A percentile compares a stretch with the other conserved stretches of the same genome.
Conservation (phyloP, 30 jellyfish, hydroid and myxozoan species). For the Morbakka virulenta region DNA sequence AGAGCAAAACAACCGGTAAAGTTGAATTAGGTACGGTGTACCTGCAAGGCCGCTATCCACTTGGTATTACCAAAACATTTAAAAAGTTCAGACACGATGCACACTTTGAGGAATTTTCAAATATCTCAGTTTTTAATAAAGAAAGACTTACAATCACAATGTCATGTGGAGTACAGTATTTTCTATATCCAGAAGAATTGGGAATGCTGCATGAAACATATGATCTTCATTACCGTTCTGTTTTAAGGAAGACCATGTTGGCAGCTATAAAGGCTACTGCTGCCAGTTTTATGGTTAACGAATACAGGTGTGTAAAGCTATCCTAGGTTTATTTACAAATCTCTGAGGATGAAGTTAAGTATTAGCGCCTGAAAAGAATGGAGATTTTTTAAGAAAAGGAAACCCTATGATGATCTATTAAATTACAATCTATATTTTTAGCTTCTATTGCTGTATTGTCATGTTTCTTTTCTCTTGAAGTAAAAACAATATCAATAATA, state of each 20-base stretch:
- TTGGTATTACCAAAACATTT: slow-evolving; percentile 61
- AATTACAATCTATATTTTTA: too few relatives aligned
- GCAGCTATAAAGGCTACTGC: slow-evolving; percentile 65
- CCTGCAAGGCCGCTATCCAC: slow-evolving; percentile 53
- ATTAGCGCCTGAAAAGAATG: too few relatives aligned
- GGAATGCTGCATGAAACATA: slow-evolving; percentile 57
- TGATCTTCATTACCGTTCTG: slow-evolving; percentile 57
- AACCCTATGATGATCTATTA: too few relatives aligned
- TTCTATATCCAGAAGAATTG: slow-evolving; percentile 59
- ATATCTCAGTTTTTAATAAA: slow-evolving; percentile 42
- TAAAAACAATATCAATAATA: too few relatives aligned
- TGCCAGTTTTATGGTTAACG: slow-evolving; percentile 28
- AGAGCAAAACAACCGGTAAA: slow-evolving; percentile 57
- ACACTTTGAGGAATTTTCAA: slow-evolving; percentile 46
- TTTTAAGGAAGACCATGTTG: slow-evolving; percentile 38
- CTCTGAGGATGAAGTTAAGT: too few relatives aligned
- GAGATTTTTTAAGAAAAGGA: too few relatives aligned
- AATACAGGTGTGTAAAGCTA: too few relatives aligned
- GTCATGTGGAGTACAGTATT: slow-evolving; percentile 51
- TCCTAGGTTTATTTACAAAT: too few relatives aligned
- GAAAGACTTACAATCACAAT: slow-evolving; percentile 56
- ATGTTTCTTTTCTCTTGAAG: too few relatives aligned
- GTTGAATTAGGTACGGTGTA: slow-evolving; percentile 56
- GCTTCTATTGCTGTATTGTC: too few relatives aligned
- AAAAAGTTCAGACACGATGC: slow-evolving; percentile 55